phyloP scores from a whole-genome alignment of 1,140 invertebrate genomes.

The Apis mellifera region Amel_HAv3.1 CM009938.2:2738001-2738500 shows the following conservation, averaged over 20 bases:
- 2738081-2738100: constrained; percentile 89
- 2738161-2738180: constrained; percentile 76
- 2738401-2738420: constrained; percentile 71
- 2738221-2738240: neutral
- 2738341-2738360: too few relatives aligned
- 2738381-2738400: neutral
- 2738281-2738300: too few relatives aligned
- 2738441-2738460: constrained; percentile 86
- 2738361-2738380: neutral
- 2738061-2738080: constrained; percentile 91
- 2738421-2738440: constrained; percentile 85
- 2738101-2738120: constrained; percentile 81
- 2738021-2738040: constrained; percentile 84
- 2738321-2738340: neutral
- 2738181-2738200: neutral
- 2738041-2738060: constrained; percentile 90
- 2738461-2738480: constrained; percentile 88
- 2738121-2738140: constrained; percentile 78
- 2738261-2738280: too few relatives aligned
- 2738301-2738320: too few relatives aligned
- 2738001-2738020: constrained; percentile 71
- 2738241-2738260: neutral
- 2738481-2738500: constrained; percentile 89
- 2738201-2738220: neutral
- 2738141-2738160: constrained; percentile 79